A percentile compares a stretch with the other conserved stretches of the same genome.
Evolutionary conservation across 2,888 invertebrate genomes (phyloP).

Genomic region (Nomada ruficornis): DNA sequence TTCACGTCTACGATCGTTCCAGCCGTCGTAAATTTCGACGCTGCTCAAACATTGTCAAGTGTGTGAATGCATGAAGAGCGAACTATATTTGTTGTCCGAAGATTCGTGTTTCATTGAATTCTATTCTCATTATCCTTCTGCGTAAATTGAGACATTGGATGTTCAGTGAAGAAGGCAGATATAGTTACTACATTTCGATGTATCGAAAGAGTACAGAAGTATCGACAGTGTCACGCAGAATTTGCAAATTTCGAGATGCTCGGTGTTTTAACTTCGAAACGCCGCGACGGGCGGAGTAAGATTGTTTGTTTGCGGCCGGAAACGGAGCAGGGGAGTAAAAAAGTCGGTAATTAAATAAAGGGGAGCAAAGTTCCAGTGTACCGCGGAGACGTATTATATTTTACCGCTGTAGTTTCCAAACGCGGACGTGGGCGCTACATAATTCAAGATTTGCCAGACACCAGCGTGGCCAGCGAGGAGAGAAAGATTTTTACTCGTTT

Average conservation of each 20-base stretch:
- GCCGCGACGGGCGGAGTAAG: too few species aligned
- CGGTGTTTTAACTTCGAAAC: too few species aligned
- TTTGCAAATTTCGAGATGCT: too few species aligned
- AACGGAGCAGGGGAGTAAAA: not conserved
- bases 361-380: not conserved
- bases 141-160: too few species aligned
- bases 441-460: conserved; percentile 40
- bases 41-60: not conserved
- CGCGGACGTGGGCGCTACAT: conserved; percentile 40
- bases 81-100: too few species aligned
- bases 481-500: conserved; percentile 34
- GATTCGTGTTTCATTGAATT: too few species aligned
- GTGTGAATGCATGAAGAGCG: too few species aligned
- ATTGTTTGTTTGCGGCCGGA: not conserved
- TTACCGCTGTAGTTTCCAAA: conserved; percentile 20
- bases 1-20: not conserved
- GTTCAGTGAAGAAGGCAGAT: too few species aligned
- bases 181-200: too few species aligned
- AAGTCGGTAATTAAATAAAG: not conserved
- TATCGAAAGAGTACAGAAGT: too few species aligned
- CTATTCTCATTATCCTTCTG: too few species aligned
- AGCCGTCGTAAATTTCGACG: not conserved
- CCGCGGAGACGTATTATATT: not conserved
- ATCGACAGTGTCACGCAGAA: too few species aligned
- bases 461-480: conserved; percentile 3